These are phyloP conservation scores for Rhopalosiphum nymphaeae DNA, from an alignment of 2,888 invertebrate genomes.

Conservation along the genomic window DNA sequence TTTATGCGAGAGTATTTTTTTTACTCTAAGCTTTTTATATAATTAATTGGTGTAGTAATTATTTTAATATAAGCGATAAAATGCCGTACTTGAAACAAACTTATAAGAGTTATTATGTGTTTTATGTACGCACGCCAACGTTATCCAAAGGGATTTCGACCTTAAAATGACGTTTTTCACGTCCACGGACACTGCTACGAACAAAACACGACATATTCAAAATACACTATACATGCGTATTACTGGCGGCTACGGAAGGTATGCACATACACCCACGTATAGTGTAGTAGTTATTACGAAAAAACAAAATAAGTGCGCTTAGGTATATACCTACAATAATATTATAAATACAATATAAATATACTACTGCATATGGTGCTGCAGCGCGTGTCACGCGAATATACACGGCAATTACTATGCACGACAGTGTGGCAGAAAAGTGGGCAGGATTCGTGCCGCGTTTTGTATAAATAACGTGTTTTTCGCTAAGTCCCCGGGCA, in stretches of 20 bases:
- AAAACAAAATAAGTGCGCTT: not conserved
- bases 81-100: not conserved
- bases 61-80: not conserved
- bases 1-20: not conserved
- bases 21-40: not conserved
- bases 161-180: slow-evolving; percentile 6
- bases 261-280: not conserved
- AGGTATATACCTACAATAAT: slow-evolving; percentile 17
- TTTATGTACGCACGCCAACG: not conserved
- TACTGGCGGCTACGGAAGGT: not conserved
- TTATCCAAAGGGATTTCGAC: slow-evolving; percentile 47
- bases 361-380: too few species aligned
- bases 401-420: slow-evolving; percentile 3
- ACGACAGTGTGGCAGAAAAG: not conserved
- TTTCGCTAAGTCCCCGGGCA: slow-evolving; percentile 51
- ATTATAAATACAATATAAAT: not conserved
- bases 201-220: not conserved
- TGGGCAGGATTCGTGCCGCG: not conserved
- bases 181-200: not conserved
- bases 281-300: not conserved
- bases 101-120: slow-evolving; percentile 23
- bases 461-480: slow-evolving; percentile 59
- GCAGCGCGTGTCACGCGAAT: not conserved
- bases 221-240: not conserved
- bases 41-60: not conserved